Evolutionary conservation across 2,797 vertebrate genomes (phyloP).

Genomic region (Heterohyrax brucei): DNA sequence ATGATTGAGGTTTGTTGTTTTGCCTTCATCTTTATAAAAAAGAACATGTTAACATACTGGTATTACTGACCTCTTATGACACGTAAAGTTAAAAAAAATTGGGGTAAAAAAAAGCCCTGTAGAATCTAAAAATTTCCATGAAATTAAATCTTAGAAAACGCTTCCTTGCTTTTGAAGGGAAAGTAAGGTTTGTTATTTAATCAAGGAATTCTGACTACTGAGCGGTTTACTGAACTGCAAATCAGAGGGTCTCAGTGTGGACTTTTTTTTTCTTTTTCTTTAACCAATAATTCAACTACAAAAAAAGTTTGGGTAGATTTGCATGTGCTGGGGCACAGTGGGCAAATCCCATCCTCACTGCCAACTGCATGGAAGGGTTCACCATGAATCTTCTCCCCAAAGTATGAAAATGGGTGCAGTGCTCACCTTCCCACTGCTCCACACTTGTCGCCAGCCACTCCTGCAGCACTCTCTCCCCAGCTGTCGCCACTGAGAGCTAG

Average conservation of each 20-base stretch:
- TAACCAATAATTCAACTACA: constrained; percentile 8
- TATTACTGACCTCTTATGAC: neutral
- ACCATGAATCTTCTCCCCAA: neutral
- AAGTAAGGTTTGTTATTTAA: constrained; percentile 11
- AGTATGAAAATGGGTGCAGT: neutral
- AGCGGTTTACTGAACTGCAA: neutral
- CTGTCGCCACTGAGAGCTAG: neutral
- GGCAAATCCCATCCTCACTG: neutral
- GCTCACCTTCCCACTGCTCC: neutral
- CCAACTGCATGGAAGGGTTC: neutral
- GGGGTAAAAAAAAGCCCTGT: neutral
- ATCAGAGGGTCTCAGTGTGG: neutral
- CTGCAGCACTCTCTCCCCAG: neutral
- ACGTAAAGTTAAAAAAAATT: neutral
- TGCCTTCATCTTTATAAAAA: neutral
- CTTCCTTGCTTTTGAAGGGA: constrained; percentile 43
- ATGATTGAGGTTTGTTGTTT: neutral
- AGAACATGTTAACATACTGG: neutral
- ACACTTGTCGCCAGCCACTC: neutral
- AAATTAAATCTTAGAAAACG: neutral
- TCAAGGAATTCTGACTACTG: constrained; percentile 11
- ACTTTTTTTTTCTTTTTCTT: constrained; percentile 52
- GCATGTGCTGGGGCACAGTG: neutral
- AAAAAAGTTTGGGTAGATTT: neutral
- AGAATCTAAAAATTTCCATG: neutral